Evolutionary conservation across 2,888 invertebrate species (phyloP).

Genomic region (Drosophila lutescens): DNA sequence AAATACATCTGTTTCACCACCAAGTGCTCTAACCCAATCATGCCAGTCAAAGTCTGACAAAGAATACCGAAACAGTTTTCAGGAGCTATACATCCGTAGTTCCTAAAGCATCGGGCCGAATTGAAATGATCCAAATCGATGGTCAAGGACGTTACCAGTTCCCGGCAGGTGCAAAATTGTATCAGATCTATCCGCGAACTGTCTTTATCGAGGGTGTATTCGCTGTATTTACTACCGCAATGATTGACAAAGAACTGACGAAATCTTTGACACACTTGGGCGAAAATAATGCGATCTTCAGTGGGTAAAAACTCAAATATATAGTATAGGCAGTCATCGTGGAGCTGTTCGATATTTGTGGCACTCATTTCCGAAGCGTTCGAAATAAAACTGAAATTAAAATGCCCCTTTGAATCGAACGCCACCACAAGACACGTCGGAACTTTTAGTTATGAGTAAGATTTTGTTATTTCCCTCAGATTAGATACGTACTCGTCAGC

Average conservation of each 20-base stretch:
- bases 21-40: constrained; percentile 45
- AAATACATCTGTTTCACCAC: constrained; percentile 33
- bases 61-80: constrained; percentile 44
- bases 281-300: constrained; percentile 47
- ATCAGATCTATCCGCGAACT: constrained; percentile 29
- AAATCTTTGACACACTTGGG: constrained; percentile 57
- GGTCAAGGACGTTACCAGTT: constrained; percentile 34
- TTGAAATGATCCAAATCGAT: constrained; percentile 56
- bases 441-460: constrained; percentile 55
- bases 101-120: neutral
- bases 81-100: constrained; percentile 21
- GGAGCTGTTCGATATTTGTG: constrained; percentile 46
- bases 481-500: constrained; percentile 20
- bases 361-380: constrained; percentile 31
- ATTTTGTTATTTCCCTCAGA: constrained; percentile 7
- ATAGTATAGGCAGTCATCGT: constrained; percentile 55
- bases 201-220: constrained; percentile 36
- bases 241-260: constrained; percentile 47
- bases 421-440: constrained; percentile 51
- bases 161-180: constrained; percentile 52
- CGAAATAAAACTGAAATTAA: constrained; percentile 37
- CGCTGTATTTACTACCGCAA: constrained; percentile 21
- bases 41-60: constrained; percentile 34
- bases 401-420: neutral
- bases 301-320: constrained; percentile 34